Evolutionary conservation across 2,888 invertebrate genomes (phyloP), one percentile per base, ranked within the genome.

Genomic region (Rhodophaea formosa): DNA sequence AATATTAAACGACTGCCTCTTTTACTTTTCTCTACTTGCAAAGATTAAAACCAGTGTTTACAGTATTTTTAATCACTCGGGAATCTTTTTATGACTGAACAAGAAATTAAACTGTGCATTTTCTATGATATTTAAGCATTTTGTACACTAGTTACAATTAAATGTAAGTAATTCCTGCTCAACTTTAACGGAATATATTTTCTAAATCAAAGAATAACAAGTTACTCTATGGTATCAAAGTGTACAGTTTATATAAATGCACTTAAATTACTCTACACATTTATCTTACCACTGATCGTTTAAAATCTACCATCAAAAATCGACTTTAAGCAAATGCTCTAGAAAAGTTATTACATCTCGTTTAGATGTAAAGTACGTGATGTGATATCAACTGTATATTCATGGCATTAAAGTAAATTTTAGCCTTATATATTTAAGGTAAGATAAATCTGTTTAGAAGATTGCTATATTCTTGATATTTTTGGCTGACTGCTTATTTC

Each of bases 131-230:
- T 61, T 60, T 63, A 56, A 73, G 74, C 74, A 75, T 79, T 79
- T 78, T 78, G 69, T 70, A 74, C 64, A 68, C 69, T 75, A 72
- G 74, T 74, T 74, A 70, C 67, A 68, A 70, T 70, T 74, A 56
- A 58, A 52, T 53, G 58, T 73, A 70, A 72, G 73, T 72, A 51
- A 68, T 71, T 66, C 67, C 66, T 74, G 82, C 82, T 82, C 81
- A 81, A 82, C 77, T 73, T 72, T 72, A 61, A 68, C 67, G 58
- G 66, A 61, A 65, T 63, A 65, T 67, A 64, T 63, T 60, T 57
- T 58, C 6, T 45, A 45, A 32, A 14, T 12, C 23, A 42, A 52
- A 42, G n/a, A 14, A 23, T 23, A 29, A 8, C 6, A 29, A 30
- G 15, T 44, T 12, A 39, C n/a, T 2, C 39, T 17, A 10, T 47